These are phyloP conservation scores for Meloidogyne floridensis DNA, from an alignment of 1,140 invertebrate species.

Conservation along the genomic window DNA sequence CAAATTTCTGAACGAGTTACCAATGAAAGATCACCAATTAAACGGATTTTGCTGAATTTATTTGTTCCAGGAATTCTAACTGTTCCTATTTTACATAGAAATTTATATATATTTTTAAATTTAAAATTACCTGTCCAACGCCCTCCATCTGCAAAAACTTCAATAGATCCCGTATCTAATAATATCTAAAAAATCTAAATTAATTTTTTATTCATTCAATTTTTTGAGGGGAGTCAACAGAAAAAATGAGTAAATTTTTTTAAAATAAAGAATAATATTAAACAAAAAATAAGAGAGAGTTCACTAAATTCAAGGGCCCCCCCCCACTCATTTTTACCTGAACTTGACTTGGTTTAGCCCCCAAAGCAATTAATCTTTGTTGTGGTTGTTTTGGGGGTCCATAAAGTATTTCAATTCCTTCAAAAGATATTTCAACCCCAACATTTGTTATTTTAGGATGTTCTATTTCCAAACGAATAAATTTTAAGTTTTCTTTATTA, in stretches of 20 bases:
- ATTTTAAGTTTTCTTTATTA: not conserved
- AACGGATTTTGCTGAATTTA: constrained; percentile 14
- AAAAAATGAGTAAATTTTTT: no score
- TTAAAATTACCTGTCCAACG: constrained; percentile 21
- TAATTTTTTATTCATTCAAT: no score
- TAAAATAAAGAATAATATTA: no score
- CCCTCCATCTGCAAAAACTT: constrained; percentile 34
- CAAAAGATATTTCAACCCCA: constrained; percentile 10
- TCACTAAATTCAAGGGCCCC: no score
- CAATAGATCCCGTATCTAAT: constrained; percentile 32
- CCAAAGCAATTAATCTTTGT: constrained; percentile 31
- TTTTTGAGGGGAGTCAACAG: no score
- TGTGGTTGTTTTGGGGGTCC: constrained; percentile 8
- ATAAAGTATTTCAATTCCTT: constrained; percentile 31
- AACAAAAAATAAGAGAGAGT: no score
- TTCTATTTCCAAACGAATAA: constrained; percentile 15
- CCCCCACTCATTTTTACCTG: not conserved
- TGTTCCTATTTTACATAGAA: not conserved
- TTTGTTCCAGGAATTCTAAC: constrained; percentile 17
- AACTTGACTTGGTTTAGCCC: constrained; percentile 22
- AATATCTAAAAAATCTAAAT: not conserved
- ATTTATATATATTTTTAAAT: not conserved
- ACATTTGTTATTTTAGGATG: constrained; percentile 10
- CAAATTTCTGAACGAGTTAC: not conserved
- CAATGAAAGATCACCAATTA: constrained; percentile 18